Evolutionary conservation across 2,113 vertebrate species (phyloP), one percentile per base, ranked within the genome.

Genomic region (Ancistrus triradiatus): DNA sequence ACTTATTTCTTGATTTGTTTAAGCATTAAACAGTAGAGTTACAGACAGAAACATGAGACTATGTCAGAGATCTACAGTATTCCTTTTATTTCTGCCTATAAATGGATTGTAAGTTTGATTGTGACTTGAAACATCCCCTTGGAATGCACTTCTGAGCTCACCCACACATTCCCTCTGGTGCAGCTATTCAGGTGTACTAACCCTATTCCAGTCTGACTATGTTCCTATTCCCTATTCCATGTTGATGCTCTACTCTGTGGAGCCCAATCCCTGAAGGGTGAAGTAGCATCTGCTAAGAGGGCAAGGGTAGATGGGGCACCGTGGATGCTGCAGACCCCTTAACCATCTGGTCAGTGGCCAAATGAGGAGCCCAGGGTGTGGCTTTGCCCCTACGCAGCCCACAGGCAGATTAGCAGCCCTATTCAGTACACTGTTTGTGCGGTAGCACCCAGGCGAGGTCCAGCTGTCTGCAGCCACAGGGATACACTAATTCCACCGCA

Each of bases 401-500:
- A 47, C 43, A 59, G 78, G 76, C 77, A 86, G 84, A 88, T 87
- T 86, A 87, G 81, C 79, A 81, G 78, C 77, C 63, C 80, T 77
- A 75, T 80, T 81, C 38, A 70, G 52, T 21, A 72, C 11, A 71
- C 74, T 27, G 77, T 87, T 84, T 86, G 82, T 84, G 83, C 75
- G 66, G 78, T 78, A 73, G 80, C 71, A 63, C 82, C 85, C 84
- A 84, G 81, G 84, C 78, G 80, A 81, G 82, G 80, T 80, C 83
- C 83, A 85, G 86, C 86, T 86, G 86, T 83, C 73, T 65, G 60
- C 72, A 79, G 78, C 78, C 73, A 80, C 78, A 76, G 69, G 79
- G 81, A 84, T 79, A 68, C 57, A 76, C 79, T 87, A 84, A 84
- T 86, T 83, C 85, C 81, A 72, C 77, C 14, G 73, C 83, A 82